Evolutionary conservation across 2,113 vertebrate genomes (phyloP).

Genomic region (Copsychus sechellarum): DNA sequence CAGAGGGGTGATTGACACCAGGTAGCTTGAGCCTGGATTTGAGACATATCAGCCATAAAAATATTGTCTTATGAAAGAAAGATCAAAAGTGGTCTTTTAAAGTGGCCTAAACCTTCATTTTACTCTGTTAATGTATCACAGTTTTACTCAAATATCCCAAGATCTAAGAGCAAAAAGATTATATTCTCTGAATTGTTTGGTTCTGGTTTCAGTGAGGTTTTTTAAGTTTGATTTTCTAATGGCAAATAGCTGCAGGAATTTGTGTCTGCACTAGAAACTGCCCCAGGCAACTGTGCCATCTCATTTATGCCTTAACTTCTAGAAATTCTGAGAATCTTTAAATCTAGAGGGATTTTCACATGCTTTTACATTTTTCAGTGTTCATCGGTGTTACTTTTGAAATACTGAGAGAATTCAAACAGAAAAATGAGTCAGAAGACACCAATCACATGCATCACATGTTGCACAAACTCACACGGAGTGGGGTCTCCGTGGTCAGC

Average conservation of each 20-base stretch:
- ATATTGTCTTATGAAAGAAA: background rate
- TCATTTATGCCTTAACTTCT: background rate
- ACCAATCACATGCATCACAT: too few species aligned
- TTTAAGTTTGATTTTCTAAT: background rate
- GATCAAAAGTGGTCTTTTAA: background rate
- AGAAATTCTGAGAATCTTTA: background rate
- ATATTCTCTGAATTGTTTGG: background rate
- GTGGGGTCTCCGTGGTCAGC: too few species aligned
- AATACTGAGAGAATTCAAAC: background rate
- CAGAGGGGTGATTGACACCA: background rate
- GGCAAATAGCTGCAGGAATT: background rate
- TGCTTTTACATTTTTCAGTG: background rate
- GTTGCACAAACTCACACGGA: too few species aligned
- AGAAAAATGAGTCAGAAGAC: too few species aligned
- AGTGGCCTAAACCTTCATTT: too few species aligned
- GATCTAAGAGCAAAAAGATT: background rate
- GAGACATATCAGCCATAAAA: background rate
- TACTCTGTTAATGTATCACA: background rate
- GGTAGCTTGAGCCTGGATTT: background rate
- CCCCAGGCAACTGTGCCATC: background rate
- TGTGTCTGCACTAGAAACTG: background rate
- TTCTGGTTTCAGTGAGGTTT: background rate
- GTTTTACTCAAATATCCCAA: background rate
- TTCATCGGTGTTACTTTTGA: background rate
- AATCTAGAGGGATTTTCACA: background rate